Evolutionary conservation across 1,140 invertebrate species (phyloP).

Genomic region (Formica exsecta): DNA sequence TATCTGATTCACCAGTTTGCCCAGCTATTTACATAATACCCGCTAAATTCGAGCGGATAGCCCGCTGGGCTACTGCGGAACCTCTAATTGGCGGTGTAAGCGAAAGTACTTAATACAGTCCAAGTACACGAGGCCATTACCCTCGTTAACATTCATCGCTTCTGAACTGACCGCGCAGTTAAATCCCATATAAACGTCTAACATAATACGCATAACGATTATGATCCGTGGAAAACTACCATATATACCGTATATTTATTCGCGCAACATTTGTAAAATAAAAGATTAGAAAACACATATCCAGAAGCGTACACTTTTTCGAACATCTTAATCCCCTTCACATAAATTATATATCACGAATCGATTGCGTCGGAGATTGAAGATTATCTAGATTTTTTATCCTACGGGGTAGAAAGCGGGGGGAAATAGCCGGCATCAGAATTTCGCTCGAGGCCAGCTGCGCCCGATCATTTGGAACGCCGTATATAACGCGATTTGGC

Average conservation of each 20-base stretch:
- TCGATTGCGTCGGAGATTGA: neutral
- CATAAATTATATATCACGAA: neutral
- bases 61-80: neutral
- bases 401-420: neutral
- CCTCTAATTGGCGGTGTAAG: slow-evolving; percentile 52
- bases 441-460: slow-evolving; percentile 21
- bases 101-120: slow-evolving; percentile 44
- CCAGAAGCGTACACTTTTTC: neutral
- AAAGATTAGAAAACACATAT: neutral
- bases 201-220: neutral
- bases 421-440: neutral
- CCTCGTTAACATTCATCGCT: slow-evolving; percentile 40
- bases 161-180: neutral
- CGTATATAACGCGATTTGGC: slow-evolving; percentile 32
- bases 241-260: neutral
- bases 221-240: neutral
- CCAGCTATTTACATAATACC: slow-evolving; percentile 41
- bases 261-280: too few relatives aligned
- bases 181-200: slow-evolving; percentile 30
- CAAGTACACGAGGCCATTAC: slow-evolving; percentile 19
- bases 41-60: slow-evolving; percentile 23
- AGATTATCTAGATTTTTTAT: neutral
- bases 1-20: neutral
- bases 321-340: neutral
- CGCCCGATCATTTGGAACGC: neutral